Evolutionary conservation across 2,888 invertebrate genomes (phyloP), one percentile per base, ranked within the genome.

Genomic region (Crepidodera aurea): DNA sequence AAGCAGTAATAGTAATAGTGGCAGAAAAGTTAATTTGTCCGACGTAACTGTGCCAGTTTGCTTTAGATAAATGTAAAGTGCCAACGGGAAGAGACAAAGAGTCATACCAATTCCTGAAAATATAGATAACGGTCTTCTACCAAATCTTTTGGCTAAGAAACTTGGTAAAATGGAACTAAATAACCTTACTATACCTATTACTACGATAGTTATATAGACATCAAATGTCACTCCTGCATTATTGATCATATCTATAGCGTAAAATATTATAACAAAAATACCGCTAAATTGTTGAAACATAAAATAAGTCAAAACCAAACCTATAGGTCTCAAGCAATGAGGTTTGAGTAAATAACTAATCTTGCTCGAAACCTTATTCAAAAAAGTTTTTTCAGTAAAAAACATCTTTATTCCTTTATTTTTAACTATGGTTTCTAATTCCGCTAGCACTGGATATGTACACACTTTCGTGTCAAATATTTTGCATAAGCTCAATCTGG

Each of bases 281-380:
- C 87, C 87, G 2, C 84, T 81, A 64, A 85, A 83, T 72, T 87
- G 87, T 72, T 86, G 86, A 70, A 86, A 86, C 65, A 86, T 82
- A 73, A 86, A 86, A 70, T 80, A 85, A 0, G 72, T 63, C 1
- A 82, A 67, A 70, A 86, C 82, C 8, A 86, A 79, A 5, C 75
- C 40, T 53, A 85, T 82, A 0, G 86, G 86, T 54, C 82, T 79
- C 40, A 82, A 73, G 1, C 83, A 82, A 50, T 79, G 79, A 0
- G 82, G 80, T 55, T 78, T 75, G 5, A 74, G 51, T 5, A 84
- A 68, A 60, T 73, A 72, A 37, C 71, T 70, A 0, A 78, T 13
- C 62, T 79, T 79, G 16, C 72, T 72, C 42, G 37, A 56, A 22
- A 73, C 51, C 57, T 74, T 69, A n/a, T 69, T 46, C 0, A 44